Conservation (phyloP, 2,113 vertebrate species). For the Athene noctua region DNA sequence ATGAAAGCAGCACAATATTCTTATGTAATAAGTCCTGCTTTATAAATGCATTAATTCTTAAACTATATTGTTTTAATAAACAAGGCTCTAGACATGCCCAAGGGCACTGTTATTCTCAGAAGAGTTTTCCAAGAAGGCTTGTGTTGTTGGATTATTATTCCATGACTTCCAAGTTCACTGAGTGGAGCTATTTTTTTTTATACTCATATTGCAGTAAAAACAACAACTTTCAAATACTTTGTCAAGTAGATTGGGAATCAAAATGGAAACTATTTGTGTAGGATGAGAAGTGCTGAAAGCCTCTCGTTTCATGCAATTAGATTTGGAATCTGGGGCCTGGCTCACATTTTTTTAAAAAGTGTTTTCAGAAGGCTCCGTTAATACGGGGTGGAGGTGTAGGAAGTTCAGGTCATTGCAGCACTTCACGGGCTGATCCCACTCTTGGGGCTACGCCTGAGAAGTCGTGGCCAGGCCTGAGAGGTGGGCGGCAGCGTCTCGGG, state of each 20-base stretch:
- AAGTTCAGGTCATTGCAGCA: not conserved
- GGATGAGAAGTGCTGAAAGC: constrained; percentile 34
- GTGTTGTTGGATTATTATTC: constrained; percentile 73
- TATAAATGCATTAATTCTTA: constrained; percentile 52
- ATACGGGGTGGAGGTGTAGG: not conserved
- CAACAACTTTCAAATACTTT: constrained; percentile 67
- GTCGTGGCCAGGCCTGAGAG: fast-evolving
- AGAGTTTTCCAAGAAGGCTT: constrained; percentile 72
- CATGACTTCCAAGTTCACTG: constrained; percentile 68
- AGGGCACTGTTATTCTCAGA: constrained; percentile 67
- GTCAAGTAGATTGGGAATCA: constrained; percentile 63
- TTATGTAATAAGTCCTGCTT: constrained; percentile 45
- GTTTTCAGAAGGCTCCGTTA: not conserved
- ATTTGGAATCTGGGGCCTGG: not conserved
- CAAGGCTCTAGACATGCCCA: constrained; percentile 67
- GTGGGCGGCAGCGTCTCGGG: fast-evolving
- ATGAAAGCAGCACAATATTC: constrained; percentile 15
- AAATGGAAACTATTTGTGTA: constrained; percentile 51
- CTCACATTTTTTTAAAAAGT: not conserved
- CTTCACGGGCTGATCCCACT: not conserved
- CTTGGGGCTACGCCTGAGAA: not conserved
- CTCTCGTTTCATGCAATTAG: constrained; percentile 4
- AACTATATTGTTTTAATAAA: constrained; percentile 73
- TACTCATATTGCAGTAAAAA: constrained; percentile 77
- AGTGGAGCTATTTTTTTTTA: constrained; percentile 67